Percentiles rank a stretch among this genome's conserved stretches.
Conservation (phyloP, 1,140 invertebrate species). For the Drosophila tropicalis region DNA sequence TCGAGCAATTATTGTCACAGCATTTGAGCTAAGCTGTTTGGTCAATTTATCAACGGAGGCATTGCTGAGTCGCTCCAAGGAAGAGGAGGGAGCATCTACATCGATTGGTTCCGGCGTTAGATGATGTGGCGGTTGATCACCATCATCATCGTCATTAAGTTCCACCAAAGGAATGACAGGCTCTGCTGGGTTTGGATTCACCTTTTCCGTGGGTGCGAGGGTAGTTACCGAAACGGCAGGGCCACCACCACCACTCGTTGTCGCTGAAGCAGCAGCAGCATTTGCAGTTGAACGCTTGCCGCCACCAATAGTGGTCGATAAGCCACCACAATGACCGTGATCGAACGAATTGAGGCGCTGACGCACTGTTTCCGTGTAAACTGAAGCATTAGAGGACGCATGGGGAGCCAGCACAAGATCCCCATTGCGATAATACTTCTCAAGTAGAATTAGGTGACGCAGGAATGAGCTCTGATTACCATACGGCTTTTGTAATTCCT, state of each 20-base stretch:
- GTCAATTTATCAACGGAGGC: constrained; percentile 75
- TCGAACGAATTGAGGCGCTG: constrained; percentile 91
- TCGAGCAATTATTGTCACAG: constrained; percentile 75
- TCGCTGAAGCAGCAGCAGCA: neutral
- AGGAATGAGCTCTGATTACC: constrained; percentile 93
- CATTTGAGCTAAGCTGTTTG: constrained; percentile 78
- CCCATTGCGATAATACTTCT: constrained; percentile 91
- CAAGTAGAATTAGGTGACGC: constrained; percentile 90
- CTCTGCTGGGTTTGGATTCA: constrained; percentile 14
- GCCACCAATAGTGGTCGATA: constrained; percentile 21
- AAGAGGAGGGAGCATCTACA: constrained; percentile 4
- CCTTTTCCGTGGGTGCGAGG: neutral
- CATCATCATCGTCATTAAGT: constrained; percentile 65
- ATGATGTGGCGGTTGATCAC: constrained; percentile 3
- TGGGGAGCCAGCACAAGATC: constrained; percentile 89
- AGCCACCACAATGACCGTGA: constrained; percentile 80
- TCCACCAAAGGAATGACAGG: constrained; percentile 59
- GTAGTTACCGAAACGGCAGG: constrained; percentile 43
- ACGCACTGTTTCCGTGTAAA: constrained; percentile 91
- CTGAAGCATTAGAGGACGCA: constrained; percentile 89
- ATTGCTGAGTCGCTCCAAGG: constrained; percentile 42
- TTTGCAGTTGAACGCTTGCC: neutral
- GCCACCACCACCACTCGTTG: neutral
- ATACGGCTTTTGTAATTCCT: constrained; percentile 91
- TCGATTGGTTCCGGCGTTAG: neutral